phyloP scores from a whole-genome alignment of 2,797 vertebrate species.

The Picus viridis region DNA sequence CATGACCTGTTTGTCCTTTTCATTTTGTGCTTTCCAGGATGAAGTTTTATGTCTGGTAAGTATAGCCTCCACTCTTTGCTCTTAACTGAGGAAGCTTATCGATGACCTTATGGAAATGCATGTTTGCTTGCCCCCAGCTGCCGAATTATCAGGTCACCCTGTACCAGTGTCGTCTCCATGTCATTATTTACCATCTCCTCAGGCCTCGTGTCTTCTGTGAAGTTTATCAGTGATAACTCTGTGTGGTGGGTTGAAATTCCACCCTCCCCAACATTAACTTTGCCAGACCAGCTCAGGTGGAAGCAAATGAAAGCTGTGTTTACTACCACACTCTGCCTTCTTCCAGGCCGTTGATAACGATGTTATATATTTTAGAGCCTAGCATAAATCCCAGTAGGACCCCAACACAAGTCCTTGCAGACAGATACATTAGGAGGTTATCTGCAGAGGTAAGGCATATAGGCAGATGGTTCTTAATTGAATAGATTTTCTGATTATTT shows the following conservation, averaged over 20 bases:
- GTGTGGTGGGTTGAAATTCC: too few relatives aligned
- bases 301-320: too few relatives aligned
- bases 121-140: conserved; percentile 18
- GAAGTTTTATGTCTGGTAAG: not conserved
- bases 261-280: too few relatives aligned
- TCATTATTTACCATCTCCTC: conserved; percentile 47
- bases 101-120: conserved; percentile 21
- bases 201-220: not conserved
- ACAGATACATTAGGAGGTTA: not conserved
- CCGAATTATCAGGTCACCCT: conserved; percentile 22
- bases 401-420: not conserved
- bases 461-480: not conserved
- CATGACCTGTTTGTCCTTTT: not conserved
- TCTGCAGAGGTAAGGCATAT: not conserved
- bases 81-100: conserved; percentile 20
- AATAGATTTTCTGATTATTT: not conserved
- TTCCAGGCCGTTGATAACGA: not conserved
- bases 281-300: too few relatives aligned
- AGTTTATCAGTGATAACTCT: not conserved
- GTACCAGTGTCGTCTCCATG: not conserved
- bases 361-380: not conserved
- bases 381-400: not conserved
- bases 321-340: not conserved
- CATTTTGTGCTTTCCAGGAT: not conserved
- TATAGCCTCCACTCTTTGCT: not conserved